Evolutionary conservation across 2,888 invertebrate genomes (phyloP).

Genomic region (Agelastica alni): DNA sequence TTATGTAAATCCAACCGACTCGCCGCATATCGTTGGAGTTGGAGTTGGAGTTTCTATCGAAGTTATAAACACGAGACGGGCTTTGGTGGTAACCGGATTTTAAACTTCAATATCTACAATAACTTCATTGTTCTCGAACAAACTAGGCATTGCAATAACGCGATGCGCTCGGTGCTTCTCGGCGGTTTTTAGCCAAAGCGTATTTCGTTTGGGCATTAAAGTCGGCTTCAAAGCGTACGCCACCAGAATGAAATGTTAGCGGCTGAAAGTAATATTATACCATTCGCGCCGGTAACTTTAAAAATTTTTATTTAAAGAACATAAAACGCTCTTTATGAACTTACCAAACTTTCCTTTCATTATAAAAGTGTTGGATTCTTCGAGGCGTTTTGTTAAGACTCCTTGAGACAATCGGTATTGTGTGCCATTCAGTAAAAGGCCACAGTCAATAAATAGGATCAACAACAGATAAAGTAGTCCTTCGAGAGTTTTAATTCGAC

Average conservation of each 20-base stretch:
- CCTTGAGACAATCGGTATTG: too few relatives aligned
- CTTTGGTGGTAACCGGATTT: constrained; percentile 30
- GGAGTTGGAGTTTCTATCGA: too few relatives aligned
- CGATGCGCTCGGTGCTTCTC: constrained; percentile 29
- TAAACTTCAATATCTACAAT: constrained; percentile 33
- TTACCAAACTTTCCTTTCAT: too few relatives aligned
- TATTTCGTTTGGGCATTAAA: constrained; percentile 24
- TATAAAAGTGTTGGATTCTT: too few relatives aligned
- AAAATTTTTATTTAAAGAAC: too few relatives aligned
- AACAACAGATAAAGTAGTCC: too few relatives aligned
- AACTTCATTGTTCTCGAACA: constrained; percentile 32
- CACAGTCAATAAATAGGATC: too few relatives aligned
- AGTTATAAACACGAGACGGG: background rate
- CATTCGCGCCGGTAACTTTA: constrained; percentile 1
- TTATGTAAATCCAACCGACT: too few relatives aligned
- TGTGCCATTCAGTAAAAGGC: too few relatives aligned
- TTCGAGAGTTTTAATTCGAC: too few relatives aligned
- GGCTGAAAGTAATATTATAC: constrained; percentile 1
- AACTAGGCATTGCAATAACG: constrained; percentile 33
- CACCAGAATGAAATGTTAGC: constrained; percentile 9
- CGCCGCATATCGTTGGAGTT: too few relatives aligned
- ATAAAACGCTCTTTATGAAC: background rate
- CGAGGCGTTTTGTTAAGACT: too few relatives aligned
- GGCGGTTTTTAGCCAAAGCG: constrained; percentile 27
- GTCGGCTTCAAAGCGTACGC: constrained; percentile 28